Evolutionary conservation across 2,888 invertebrate genomes (phyloP).

Genomic region (Nomada goodeniana): DNA sequence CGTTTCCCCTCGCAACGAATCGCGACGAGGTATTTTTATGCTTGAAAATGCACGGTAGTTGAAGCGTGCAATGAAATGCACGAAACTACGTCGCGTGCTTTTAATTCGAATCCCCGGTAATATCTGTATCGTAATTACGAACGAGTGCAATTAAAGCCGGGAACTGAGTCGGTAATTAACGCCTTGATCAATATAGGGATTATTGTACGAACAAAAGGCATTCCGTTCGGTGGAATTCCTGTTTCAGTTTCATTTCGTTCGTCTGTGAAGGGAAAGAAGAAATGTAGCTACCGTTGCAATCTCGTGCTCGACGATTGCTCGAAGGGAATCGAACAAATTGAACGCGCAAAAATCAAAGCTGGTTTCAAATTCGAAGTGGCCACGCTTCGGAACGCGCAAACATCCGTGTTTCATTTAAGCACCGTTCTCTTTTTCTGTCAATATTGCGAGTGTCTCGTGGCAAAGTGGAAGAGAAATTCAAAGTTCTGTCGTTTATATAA

Average conservation of each 20-base stretch:
- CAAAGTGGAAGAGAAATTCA: neutral
- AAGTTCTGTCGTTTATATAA: conserved; percentile 19
- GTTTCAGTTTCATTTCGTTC: neutral
- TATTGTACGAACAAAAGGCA: neutral
- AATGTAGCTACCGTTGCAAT: too few relatives aligned
- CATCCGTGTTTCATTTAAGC: neutral
- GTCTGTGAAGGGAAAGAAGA: too few relatives aligned
- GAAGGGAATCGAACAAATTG: neutral
- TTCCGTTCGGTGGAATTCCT: neutral
- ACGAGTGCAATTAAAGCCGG: conserved; percentile 22
- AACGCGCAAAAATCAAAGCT: too few relatives aligned
- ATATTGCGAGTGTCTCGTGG: neutral
- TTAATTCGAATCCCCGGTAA: neutral
- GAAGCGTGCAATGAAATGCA: conserved; percentile 12
- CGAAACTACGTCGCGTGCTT: conserved; percentile 13
- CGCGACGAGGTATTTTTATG: conserved; percentile 21
- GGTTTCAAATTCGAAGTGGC: neutral
- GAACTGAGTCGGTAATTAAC: conserved; percentile 2
- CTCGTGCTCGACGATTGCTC: neutral
- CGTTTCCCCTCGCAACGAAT: neutral
- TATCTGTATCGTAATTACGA: conserved; percentile 13
- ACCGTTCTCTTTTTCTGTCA: neutral
- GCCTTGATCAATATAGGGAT: neutral
- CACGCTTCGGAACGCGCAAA: neutral
- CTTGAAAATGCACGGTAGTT: neutral